Evolutionary conservation across 2,888 invertebrate species (phyloP).

Genomic region (Epirrita christyi): DNA sequence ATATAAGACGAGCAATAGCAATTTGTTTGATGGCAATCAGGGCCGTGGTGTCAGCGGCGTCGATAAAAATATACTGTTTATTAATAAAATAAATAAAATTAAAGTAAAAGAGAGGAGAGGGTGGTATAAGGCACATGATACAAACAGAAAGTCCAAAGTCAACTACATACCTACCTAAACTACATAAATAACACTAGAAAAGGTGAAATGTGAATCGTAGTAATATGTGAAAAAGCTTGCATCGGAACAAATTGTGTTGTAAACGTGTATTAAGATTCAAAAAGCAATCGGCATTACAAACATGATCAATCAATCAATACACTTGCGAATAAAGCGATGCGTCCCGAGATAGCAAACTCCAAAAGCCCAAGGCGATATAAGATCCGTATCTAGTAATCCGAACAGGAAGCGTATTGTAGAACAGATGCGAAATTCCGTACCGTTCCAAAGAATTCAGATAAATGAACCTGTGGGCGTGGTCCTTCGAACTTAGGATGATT

Average conservation of each 20-base stretch:
- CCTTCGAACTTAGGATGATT: constrained; percentile 57
- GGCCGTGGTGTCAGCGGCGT: no score
- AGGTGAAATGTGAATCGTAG: no score
- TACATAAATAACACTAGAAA: no score
- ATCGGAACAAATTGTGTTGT: neutral
- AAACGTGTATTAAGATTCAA: constrained; percentile 16
- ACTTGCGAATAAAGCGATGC: constrained; percentile 59
- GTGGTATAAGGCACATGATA: no score
- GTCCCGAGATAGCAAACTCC: constrained; percentile 61
- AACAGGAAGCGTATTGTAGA: constrained; percentile 80
- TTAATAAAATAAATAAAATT: no score
- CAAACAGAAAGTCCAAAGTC: no score
- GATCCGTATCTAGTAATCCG: constrained; percentile 80
- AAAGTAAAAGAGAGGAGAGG: no score
- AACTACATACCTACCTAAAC: no score
- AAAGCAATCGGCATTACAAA: constrained; percentile 22
- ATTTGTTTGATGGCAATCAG: no score
- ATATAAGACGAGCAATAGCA: neutral
- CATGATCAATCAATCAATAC: constrained; percentile 43
- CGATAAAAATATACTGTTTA: no score
- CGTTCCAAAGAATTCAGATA: constrained; percentile 50
- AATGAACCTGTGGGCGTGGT: constrained; percentile 75
- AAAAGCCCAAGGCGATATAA: constrained; percentile 70
- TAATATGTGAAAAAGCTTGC: neutral
- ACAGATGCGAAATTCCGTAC: constrained; percentile 81